Evolutionary conservation across 2,888 invertebrate genomes (phyloP).

Genomic region (Pristionchus maxplancki): DNA sequence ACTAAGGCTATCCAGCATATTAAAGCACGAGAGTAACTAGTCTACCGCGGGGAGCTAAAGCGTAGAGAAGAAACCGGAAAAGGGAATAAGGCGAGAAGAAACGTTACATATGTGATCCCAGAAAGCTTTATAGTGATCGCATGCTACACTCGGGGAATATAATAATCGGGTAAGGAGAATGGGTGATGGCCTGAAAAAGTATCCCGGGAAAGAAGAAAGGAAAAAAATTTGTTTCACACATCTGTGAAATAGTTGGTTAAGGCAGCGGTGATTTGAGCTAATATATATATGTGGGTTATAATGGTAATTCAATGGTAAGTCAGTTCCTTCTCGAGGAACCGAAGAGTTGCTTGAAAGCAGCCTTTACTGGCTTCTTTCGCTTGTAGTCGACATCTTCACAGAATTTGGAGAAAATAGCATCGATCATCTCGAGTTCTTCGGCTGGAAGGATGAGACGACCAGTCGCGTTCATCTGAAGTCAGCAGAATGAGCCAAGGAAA

Average conservation of each 20-base stretch:
- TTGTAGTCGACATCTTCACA: background rate
- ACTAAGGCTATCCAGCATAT: background rate
- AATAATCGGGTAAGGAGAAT: background rate
- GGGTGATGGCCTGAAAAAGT: background rate
- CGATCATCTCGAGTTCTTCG: background rate
- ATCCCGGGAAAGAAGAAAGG: background rate
- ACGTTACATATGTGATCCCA: background rate
- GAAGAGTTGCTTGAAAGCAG: slow-evolving; percentile 14
- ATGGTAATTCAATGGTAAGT: background rate
- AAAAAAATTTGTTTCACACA: background rate
- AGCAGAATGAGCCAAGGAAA: background rate
- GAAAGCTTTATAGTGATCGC: background rate
- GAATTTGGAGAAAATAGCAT: slow-evolving; percentile 14
- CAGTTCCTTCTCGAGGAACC: background rate
- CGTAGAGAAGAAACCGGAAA: background rate
- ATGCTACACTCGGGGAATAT: background rate
- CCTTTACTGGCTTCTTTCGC: slow-evolving; percentile 43
- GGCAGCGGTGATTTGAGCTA: background rate
- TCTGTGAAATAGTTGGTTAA: background rate
- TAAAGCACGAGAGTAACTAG: slow-evolving; percentile 10
- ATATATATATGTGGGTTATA: background rate
- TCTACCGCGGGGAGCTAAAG: background rate
- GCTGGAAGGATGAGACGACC: background rate
- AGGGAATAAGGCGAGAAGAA: background rate
- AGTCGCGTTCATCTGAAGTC: background rate